Base-by-base conservation (phyloP, 2,113 vertebrate species). In the Cisticola juncidis region DNA sequence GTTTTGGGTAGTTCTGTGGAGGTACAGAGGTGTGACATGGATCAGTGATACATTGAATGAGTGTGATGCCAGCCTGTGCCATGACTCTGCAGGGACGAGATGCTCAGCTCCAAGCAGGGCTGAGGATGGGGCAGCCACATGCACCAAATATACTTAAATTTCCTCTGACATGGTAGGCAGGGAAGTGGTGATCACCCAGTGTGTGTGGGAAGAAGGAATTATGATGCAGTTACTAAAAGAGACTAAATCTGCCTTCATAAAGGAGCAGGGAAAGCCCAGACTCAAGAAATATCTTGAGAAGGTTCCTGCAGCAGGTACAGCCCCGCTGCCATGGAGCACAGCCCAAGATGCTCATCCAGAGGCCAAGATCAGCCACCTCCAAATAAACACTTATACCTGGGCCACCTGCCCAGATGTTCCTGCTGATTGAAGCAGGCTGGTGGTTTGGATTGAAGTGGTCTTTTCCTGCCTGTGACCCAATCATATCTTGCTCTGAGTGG, bases 281-380 rank as follows among this genome's bases (percentile, higher is more conserved):
- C 9, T 35, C 23, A 12, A 8, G 36, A 28, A 65, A 12, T 21
- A 40, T 5, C 24, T 64, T 42, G 11, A 14, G 36, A 26, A 44
- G 5, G 14, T 38, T 40, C 28, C 62, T 33, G 79, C 29, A 79
- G 51, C n/a, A 40, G n/a, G 45, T 22, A 14, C 56, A 70, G 56
- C 42, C 20, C 25, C 0, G 0, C 47, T 56, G 62, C 58, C 0
- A 0, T 4, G 18, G 44, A 38, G 35, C 16, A 16, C 51, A 82
- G 50, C 61, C 57, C 0, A 2, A 3, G 11, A 53, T 21, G 47
- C 29, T 61, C 42, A 54, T 8, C 25, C 60, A 35, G 45, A 53
- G 28, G 11, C 48, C 57, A 36, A 4, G 3, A 56, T 7, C 62
- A 82, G 31, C 20, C 2, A 0, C 29, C 62, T 38, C 53, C 68